phyloP scores from a whole-genome alignment of 1,140 invertebrate genomes.

The Drosophila melanogaster region Release_6_plus_ISO1_MT NT_033779.5:19411001-19411500 shows the following conservation, averaged over 20 bases:
- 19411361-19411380: not conserved
- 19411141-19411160: constrained; percentile 22
- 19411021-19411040: constrained; percentile 58
- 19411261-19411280: no score
- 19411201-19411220: no score
- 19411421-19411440: constrained; percentile 29
- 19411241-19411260: no score
- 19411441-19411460: constrained; percentile 10
- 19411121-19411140: constrained; percentile 23
- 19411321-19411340: no score
- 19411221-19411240: no score
- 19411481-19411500: constrained; percentile 23
- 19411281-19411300: no score
- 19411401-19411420: not conserved
- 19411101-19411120: constrained; percentile 50
- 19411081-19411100: constrained; percentile 31
- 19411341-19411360: no score
- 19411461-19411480: not conserved
- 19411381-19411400: not conserved
- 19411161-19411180: not conserved
- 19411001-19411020: constrained; percentile 34
- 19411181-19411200: no score
- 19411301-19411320: no score
- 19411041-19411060: constrained; percentile 55
- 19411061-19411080: constrained; percentile 34